Evolutionary conservation across 2,113 vertebrate genomes (phyloP).

Genomic region (Xenopus laevis): DNA sequence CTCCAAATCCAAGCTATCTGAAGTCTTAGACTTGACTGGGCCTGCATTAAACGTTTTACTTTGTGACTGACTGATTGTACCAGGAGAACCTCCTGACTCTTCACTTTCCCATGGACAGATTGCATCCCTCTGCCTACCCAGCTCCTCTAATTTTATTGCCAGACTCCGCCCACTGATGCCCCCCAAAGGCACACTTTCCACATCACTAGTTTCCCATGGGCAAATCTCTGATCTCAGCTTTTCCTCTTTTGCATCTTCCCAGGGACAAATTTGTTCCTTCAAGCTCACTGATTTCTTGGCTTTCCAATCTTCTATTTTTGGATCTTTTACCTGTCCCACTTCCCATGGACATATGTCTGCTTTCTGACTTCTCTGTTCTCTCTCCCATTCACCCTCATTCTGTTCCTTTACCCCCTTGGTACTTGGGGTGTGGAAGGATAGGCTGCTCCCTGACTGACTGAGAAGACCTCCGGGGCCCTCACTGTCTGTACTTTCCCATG

Average conservation of each 20-base stretch:
- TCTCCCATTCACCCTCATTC: not conserved
- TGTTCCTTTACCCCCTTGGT: not conserved
- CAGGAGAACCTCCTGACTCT: slow-evolving; percentile 34
- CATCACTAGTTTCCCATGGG: slow-evolving; percentile 35
- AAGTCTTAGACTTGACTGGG: slow-evolving; percentile 1
- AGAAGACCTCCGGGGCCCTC: not conserved
- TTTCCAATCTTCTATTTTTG: not conserved
- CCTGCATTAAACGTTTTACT: not conserved
- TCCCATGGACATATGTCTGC: not conserved
- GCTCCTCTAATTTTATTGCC: slow-evolving; percentile 13
- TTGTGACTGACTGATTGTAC: not conserved
- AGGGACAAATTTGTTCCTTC: slow-evolving; percentile 18
- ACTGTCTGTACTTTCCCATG: slow-evolving; percentile 52
- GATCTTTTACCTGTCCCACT: not conserved
- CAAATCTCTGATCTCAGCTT: slow-evolving; percentile 24
- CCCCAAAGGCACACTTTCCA: not conserved
- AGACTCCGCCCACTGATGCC: slow-evolving; percentile 1
- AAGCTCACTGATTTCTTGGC: not conserved
- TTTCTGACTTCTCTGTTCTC: accelerated
- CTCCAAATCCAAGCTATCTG: accelerated
- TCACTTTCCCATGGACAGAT: slow-evolving; percentile 9
- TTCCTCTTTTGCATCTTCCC: slow-evolving; percentile 6
- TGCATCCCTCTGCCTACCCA: not conserved
- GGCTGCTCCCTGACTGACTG: slow-evolving; percentile 32
- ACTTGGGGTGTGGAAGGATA: slow-evolving; percentile 19